These are phyloP conservation scores for Pempheris klunzingeri DNA, from an alignment of 2,797 vertebrate species.

Conservation along the genomic window DNA sequence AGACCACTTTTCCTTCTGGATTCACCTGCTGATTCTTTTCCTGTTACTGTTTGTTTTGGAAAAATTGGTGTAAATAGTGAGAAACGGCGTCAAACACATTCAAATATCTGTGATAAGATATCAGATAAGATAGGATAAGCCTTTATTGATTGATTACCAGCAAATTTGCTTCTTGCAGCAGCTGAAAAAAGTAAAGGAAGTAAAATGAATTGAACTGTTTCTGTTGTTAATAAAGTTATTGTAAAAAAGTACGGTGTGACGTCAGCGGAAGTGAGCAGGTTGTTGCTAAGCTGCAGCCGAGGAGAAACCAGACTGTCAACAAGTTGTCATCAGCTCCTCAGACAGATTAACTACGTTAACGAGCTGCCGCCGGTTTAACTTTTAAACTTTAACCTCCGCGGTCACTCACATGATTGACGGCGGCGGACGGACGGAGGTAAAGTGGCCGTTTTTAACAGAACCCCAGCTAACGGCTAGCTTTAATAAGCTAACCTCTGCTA, in stretches of 20 bases:
- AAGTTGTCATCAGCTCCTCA: constrained; percentile 4
- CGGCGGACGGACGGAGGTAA: constrained; percentile 37
- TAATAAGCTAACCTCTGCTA: background rate
- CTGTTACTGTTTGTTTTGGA: no score
- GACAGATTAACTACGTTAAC: background rate
- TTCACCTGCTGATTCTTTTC: no score
- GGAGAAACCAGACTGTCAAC: constrained; percentile 40
- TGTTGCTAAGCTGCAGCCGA: constrained; percentile 73
- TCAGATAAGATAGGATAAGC: no score
- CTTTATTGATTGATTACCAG: no score
- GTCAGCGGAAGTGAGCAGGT: constrained; percentile 53
- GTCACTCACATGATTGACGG: background rate
- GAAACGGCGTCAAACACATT: no score
- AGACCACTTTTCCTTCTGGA: no score
- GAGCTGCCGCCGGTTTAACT: background rate
- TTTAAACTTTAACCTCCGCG: background rate
- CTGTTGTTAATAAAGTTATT: constrained; percentile 22
- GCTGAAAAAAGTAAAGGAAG: no score
- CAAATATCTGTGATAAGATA: no score
- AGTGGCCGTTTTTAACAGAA: background rate
- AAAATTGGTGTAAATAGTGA: no score
- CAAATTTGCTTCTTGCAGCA: no score
- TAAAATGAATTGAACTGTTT: no score
- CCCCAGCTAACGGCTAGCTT: background rate
- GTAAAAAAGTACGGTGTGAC: background rate